These are phyloP conservation scores for Larimichthys crocea DNA, from an alignment of 2,113 vertebrate species.

Conservation along the genomic window DNA sequence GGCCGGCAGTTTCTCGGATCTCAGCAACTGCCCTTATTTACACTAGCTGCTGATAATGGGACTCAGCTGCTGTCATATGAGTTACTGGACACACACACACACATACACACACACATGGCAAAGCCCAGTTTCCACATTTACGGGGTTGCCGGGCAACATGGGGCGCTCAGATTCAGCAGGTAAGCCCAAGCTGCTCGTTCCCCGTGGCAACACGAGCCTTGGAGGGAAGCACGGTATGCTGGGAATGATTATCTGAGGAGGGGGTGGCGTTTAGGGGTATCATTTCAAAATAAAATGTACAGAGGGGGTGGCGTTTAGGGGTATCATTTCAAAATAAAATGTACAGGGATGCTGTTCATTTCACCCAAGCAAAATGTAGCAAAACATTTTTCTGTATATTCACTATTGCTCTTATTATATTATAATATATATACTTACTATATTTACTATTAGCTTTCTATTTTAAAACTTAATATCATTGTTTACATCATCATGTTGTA, in stretches of 20 bases:
- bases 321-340: not conserved
- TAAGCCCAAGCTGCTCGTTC: conserved; percentile 48
- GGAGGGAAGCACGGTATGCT: conserved; percentile 35
- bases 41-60: conserved; percentile 40
- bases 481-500: not conserved
- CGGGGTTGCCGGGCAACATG: conserved; percentile 75
- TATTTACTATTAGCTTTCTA: not conserved
- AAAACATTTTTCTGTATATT: not conserved
- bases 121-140: conserved; percentile 38
- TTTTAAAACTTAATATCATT: not conserved
- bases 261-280: not conserved
- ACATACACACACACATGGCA: no score
- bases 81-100: conserved; percentile 40
- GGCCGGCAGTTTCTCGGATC: not conserved
- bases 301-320: not conserved
- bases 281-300: not conserved
- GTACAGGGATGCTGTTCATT: not conserved
- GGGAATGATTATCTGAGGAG: conserved; percentile 17
- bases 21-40: conserved; percentile 59
- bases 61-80: conserved; percentile 19
- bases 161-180: conserved; percentile 50
- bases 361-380: not conserved
- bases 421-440: no score
- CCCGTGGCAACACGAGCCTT: conserved; percentile 48
- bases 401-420: not conserved